A percentile compares a stretch with the other conserved stretches of the same genome.
phyloP scores from a whole-genome alignment of 1,140 invertebrate genomes.

The Pectinophora gossypiella region DNA sequence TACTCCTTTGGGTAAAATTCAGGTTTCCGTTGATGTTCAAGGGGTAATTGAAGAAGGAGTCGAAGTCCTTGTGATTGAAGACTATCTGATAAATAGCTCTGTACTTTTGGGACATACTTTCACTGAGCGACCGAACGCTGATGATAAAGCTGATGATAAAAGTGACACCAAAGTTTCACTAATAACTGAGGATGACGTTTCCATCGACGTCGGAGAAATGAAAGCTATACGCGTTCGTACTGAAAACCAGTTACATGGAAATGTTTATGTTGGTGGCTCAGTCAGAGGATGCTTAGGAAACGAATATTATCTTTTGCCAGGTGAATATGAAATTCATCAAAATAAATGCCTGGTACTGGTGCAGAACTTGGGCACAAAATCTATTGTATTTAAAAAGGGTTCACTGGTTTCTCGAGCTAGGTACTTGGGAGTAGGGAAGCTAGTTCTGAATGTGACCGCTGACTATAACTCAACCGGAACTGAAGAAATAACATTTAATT shows the following conservation, averaged over 20 bases:
- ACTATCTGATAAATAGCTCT: not conserved
- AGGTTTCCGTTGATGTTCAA: conserved; percentile 5
- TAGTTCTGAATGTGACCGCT: too few species aligned
- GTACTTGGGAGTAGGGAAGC: not conserved
- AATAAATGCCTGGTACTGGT: conserved; percentile 10
- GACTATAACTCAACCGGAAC: too few species aligned
- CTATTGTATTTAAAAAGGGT: conserved; percentile 3
- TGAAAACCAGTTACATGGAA: conserved; percentile 8
- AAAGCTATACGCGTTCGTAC: conserved; percentile 6
- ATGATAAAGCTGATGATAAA: conserved; percentile 4
- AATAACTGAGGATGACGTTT: not conserved
- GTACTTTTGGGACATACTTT: conserved; percentile 5
- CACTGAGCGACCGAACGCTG: conserved; percentile 12
- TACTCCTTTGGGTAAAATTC: not conserved
- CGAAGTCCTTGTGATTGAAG: conserved; percentile 6
- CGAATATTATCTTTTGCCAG: conserved; percentile 22
- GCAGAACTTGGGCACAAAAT: conserved; percentile 13
- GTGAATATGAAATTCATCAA: conserved; percentile 17
- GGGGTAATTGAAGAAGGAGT: conserved; percentile 4
- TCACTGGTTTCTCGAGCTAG: conserved; percentile 10
- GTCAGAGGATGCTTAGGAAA: conserved; percentile 10
- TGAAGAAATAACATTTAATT: not conserved
- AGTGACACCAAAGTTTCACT: conserved; percentile 7
- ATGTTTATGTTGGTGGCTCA: conserved; percentile 16
- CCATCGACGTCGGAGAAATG: conserved; percentile 4